Percentiles rank a stretch among this genome's conserved stretches.
Evolutionary conservation across 2,797 vertebrate species (phyloP).

Genomic region (Dallia pectoralis): DNA sequence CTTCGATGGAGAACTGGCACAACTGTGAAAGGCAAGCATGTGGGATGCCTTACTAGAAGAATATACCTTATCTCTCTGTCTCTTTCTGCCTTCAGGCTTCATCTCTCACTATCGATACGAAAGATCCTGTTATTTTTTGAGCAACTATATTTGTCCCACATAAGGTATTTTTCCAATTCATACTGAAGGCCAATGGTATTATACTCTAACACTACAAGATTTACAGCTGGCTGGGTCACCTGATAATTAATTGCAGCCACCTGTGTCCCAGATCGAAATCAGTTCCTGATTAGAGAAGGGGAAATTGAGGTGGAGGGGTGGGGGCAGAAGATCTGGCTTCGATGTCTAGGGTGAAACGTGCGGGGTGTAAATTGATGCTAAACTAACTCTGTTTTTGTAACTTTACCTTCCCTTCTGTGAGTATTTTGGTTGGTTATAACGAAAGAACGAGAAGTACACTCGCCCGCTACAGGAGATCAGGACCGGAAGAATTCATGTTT

Average conservation of each 20-base stretch:
- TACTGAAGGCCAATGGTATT: no score
- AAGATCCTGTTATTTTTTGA: not conserved
- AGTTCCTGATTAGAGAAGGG: no score
- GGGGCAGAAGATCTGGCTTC: no score
- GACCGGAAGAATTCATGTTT: not conserved
- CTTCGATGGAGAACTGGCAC: conserved; percentile 23
- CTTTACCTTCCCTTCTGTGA: not conserved
- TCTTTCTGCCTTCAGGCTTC: conserved; percentile 21
- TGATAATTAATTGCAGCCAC: no score
- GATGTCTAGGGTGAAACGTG: no score
- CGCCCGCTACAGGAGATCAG: not conserved
- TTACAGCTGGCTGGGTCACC: no score
- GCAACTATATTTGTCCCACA: not conserved
- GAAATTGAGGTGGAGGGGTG: no score
- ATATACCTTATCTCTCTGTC: conserved; percentile 17
- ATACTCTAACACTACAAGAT: no score
- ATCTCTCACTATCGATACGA: conserved; percentile 20
- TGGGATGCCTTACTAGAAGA: conserved; percentile 42
- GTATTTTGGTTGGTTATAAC: not conserved
- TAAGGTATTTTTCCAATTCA: no score
- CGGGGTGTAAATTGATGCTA: no score
- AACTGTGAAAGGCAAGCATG: conserved; percentile 33
- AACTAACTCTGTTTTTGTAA: no score
- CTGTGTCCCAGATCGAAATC: no score
- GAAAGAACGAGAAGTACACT: not conserved